Evolutionary conservation across 2,797 vertebrate species (phyloP), one percentile per base, ranked within the genome.

Genomic region (Sylvilagus floridanus): DNA sequence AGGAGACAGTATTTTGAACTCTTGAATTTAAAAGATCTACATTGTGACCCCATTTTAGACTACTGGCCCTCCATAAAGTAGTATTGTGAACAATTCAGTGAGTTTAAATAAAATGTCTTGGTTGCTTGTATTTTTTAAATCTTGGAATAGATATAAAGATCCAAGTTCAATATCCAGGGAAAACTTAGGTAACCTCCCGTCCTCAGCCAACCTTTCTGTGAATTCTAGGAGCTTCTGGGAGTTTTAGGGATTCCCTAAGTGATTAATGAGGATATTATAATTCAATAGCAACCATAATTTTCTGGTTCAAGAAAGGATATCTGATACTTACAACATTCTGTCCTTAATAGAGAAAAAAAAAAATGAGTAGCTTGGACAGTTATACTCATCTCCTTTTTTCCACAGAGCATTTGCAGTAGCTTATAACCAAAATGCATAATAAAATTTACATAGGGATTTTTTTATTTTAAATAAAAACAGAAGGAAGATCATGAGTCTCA

Each of bases 41-140:
- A 47, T 10, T 60, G 32, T 50, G 54, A 85, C 30, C 24, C 26
- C 14, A 35, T 62, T 84, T 62, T 90, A 71, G 42, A 42, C 10
- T 32, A 50, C 24, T 78, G 50, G 26, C 28, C 19, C 0, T 95
- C 28, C 9, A 26, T 71, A 68, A 88, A 88, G 26, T 37, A 91
- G 1, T 60, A 7, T 16, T 93, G 87, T 77, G 14, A 62, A 68
- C 32, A 91, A 24, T 62, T 72, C 57, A 82, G 52, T 88, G 13
- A 90, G 66, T 83, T 90, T 90, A 90, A 3, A 68, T 57, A 73
- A 78, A 19, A 28, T 94, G 28, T 96, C 65, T 84, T 89, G 32
- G 28, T 90, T 87, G 26, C 60, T 89, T 54, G 26, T 91, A 66
- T 84, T 91, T 91, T 90, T 87, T n/a, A 82, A 77, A 62, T 84